Evolutionary conservation across 2,888 invertebrate species (phyloP).

Genomic region (Hydrotaea diabolus): DNA sequence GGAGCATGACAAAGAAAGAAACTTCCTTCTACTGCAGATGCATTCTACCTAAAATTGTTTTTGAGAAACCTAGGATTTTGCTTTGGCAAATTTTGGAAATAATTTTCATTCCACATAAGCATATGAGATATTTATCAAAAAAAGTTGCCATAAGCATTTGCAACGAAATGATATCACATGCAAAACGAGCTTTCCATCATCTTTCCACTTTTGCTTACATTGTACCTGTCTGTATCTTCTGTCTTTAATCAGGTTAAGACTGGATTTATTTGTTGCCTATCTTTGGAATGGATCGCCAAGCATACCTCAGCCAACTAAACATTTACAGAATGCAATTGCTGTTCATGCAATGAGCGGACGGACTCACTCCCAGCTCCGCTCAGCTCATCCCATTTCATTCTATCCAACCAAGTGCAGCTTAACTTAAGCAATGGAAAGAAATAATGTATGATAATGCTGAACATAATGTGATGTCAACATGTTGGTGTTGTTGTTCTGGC

Average conservation of each 20-base stretch:
- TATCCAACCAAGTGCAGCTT: neutral
- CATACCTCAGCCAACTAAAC: neutral
- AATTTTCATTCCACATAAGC: no score
- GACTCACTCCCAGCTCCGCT: slow-evolving; percentile 4
- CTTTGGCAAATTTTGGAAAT: no score
- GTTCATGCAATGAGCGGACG: neutral
- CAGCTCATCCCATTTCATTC: neutral
- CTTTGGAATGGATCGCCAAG: neutral
- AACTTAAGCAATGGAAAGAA: slow-evolving; percentile 1
- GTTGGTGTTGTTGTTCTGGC: slow-evolving; percentile 18
- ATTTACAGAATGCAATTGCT: slow-evolving; percentile 19
- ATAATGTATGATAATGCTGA: slow-evolving; percentile 41
- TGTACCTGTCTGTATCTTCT: slow-evolving; percentile 7
- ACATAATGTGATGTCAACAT: slow-evolving; percentile 45
- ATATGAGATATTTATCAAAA: no score
- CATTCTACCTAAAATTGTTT: no score
- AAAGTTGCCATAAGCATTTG: neutral
- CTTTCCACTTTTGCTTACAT: slow-evolving; percentile 30
- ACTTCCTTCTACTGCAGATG: no score
- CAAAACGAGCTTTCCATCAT: slow-evolving; percentile 1
- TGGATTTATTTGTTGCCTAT: slow-evolving; percentile 37
- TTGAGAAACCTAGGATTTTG: no score
- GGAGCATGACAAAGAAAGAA: no score
- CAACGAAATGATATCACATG: slow-evolving; percentile 12
- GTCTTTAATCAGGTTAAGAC: slow-evolving; percentile 30